Percentiles rank a stretch among this genome's conserved stretches.
Conservation (phyloP, 2,113 vertebrate species). For the Archocentrus centrarchus region DNA sequence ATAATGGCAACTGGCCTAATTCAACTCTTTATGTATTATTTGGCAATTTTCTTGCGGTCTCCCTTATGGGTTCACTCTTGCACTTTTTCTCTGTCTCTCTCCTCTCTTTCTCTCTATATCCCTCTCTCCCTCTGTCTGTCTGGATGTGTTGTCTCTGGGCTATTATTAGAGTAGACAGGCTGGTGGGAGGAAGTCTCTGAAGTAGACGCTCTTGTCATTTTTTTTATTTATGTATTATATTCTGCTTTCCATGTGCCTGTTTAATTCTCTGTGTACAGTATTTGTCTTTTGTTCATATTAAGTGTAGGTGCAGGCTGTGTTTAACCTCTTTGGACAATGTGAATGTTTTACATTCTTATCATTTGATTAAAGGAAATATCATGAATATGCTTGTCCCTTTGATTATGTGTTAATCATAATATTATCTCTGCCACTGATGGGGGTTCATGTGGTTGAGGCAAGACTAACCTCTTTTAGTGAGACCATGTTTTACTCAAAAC, state of each 20-base stretch:
- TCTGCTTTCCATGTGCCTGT: conserved; percentile 59
- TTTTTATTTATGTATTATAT: conserved; percentile 81
- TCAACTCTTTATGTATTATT: conserved; percentile 72
- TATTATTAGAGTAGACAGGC: conserved; percentile 84
- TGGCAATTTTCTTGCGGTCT: conserved; percentile 68
- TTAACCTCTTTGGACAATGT: neutral
- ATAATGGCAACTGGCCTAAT: conserved; percentile 75
- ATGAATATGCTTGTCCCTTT: neutral
- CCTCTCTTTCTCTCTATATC: conserved; percentile 61
- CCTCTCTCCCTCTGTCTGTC: conserved; percentile 70
- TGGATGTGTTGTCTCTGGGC: conserved; percentile 80
- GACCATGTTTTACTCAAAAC: conserved; percentile 62
- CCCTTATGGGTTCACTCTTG: conserved; percentile 67
- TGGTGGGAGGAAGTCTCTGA: conserved; percentile 82
- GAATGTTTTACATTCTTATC: neutral
- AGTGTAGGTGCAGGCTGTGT: neutral
- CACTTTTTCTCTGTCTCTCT: conserved; percentile 65
- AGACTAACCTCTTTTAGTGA: conserved; percentile 36
- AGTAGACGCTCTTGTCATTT: conserved; percentile 81
- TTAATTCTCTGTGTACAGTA: conserved; percentile 40
- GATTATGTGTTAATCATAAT: neutral
- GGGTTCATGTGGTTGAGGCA: conserved; percentile 10
- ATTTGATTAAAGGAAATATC: conserved; percentile 1
- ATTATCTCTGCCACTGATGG: neutral
- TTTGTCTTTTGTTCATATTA: conserved; percentile 36